A percentile compares a stretch with the other conserved stretches of the same genome.
Conservation (phyloP, 2,113 vertebrate species). For the Myocastor coypus region DNA sequence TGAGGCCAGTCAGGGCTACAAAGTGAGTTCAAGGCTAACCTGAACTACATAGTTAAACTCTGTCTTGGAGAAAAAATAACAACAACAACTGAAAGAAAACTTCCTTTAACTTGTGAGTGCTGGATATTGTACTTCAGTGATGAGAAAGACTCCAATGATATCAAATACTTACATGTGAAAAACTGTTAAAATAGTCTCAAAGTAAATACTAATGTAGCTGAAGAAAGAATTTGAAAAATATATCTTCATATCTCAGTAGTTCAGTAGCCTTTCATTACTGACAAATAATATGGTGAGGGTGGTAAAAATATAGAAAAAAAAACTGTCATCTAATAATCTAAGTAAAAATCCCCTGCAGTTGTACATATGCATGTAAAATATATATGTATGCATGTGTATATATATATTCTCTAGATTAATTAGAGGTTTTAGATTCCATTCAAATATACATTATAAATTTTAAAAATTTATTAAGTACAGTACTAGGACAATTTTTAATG, state of each 20-base stretch:
- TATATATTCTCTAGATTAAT: neutral
- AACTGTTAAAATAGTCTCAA: neutral
- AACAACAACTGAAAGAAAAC: neutral
- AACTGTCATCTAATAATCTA: neutral
- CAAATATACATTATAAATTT: neutral
- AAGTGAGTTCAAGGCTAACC: too few species aligned
- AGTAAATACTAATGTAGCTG: neutral
- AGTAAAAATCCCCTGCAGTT: neutral
- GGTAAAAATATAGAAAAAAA: neutral
- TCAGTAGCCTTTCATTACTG: neutral
- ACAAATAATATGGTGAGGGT: too few species aligned
- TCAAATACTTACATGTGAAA: neutral
- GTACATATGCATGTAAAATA: neutral
- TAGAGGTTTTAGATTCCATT: neutral
- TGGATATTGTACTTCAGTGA: neutral
- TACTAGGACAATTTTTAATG: neutral
- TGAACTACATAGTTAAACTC: neutral
- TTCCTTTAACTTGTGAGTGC: neutral
- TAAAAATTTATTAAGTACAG: neutral
- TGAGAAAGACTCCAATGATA: neutral
- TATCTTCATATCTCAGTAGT: neutral
- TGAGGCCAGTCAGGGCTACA: too few species aligned
- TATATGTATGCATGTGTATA: neutral
- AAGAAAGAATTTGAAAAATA: neutral
- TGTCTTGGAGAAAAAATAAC: neutral